Conservation (phyloP, 92 coral and sea anemone species). For the Porites divaricata region DNA sequence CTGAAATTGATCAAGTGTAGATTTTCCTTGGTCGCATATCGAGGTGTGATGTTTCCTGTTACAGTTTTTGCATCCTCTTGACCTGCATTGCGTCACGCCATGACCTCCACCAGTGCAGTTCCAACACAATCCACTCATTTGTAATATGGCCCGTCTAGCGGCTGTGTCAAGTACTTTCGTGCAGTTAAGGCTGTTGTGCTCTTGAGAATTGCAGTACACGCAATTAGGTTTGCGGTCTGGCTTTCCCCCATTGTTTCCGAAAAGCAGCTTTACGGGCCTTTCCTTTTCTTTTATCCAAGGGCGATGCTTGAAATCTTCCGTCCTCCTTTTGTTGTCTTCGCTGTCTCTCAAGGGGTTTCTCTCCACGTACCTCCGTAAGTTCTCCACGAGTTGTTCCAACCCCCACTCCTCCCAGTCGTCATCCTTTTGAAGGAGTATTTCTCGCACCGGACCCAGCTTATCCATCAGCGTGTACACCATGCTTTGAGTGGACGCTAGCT, state of each 20-base stretch:
- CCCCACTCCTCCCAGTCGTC: constrained; percentile 69
- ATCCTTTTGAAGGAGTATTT: constrained; percentile 48
- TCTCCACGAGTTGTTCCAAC: constrained; percentile 55
- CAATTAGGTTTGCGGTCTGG: constrained; percentile 9
- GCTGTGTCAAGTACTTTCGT: constrained; percentile 40
- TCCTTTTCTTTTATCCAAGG: constrained; percentile 12
- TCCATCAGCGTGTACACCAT: constrained; percentile 48
- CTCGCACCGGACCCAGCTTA: constrained; percentile 36
- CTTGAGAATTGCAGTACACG: constrained; percentile 37
- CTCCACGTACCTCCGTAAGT: constrained; percentile 51
- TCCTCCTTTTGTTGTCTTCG: constrained; percentile 2
- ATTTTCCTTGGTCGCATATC: constrained; percentile 24
- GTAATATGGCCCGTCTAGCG: constrained; percentile 11
- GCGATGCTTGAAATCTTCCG: constrained; percentile 13
- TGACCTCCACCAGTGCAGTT: too few relatives aligned
- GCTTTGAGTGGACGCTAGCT: constrained; percentile 32
- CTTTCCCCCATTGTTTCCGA: constrained; percentile 10
- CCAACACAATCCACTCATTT: too few relatives aligned
- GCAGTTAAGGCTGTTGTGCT: constrained; percentile 34
- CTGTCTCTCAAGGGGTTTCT: constrained; percentile 35
- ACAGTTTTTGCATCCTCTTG: constrained; percentile 56
- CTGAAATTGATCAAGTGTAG: too few relatives aligned
- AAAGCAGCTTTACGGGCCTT: constrained; percentile 18
- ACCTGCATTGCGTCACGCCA: background rate
- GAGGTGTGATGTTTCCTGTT: constrained; percentile 59